Evolutionary conservation across 1,140 invertebrate species (phyloP), one percentile per base, ranked within the genome.

Genomic region (Paraescarpia echinospica): DNA sequence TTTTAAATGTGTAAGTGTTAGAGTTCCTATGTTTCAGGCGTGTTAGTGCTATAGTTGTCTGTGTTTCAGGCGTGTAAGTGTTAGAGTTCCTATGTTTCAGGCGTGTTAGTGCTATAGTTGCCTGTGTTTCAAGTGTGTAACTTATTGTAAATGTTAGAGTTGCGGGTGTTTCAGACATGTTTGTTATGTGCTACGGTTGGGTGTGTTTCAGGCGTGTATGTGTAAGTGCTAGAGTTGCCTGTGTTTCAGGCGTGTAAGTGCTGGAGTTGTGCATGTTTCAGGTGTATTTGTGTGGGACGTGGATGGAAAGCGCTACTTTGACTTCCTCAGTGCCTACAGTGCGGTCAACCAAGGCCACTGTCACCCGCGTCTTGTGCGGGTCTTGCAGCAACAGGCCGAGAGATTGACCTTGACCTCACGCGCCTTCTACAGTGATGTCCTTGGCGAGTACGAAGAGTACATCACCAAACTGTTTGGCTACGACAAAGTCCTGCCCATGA

Each of bases 271-370:
- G 92, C 93, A 93, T 94, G 92, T 96, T 96, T 89, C 94, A 98
- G 98, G 98, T 94, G 97, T 98, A 12, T 98, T 97, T 95, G 97
- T 99, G 92, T 99, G 98, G 98, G 99, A 99, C 95, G 98, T 99
- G 0, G 99, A 99, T 95, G 99, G 98, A 0, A 98, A 98, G 95
- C 97, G 97, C 91, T 99, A 99, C 95, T 99, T 97, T 94, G 99
- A 99, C 95, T 99, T 99, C 95, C 96, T 99, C 4, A 99, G 98
- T 95, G 99, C 98, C 14, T 99, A 99, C 96, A 99, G 98, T 91
- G 98, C 99, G 0, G 98, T 99, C 5, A 99, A 99, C 96, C 99
- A 99, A 96, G 99, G 99, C 0, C 99, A 99, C 95, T 99, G 99
- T 95, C 99, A 99, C 96, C 99, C 99, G 0, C 98, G 98, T 95